Base-by-base conservation (phyloP, 1,140 invertebrate species). In the Brachionus manjavacas region DNA sequence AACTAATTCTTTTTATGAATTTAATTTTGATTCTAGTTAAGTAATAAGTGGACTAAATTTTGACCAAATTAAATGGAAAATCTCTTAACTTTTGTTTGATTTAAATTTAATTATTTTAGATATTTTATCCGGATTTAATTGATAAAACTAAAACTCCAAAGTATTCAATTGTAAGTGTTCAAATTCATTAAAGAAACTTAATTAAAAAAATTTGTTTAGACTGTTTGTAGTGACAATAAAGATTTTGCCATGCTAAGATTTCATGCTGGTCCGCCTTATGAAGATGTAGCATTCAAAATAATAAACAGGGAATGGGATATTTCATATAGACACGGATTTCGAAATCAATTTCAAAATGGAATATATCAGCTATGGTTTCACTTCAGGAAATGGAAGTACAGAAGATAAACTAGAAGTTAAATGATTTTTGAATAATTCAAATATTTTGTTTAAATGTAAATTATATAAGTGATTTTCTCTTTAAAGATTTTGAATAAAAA, bases 321-420 rank as follows among this genome's bases (percentile, higher is more conserved):
- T 90, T 98, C 96, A 0, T 97, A 99, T 89, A 99, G 98, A 90
- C 91, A 96, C 84, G 97, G 97, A 35, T 99, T 98, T 90, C 92
- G 96, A 68, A 98, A 97, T 90, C 97, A 99, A 89, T 99, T 99
- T 90, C 95, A 98, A 87, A 99, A 99, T 89, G 98, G 99, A 88
- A 99, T 99, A 86, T 98, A 99, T 88, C 97, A 99, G 88, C 90
- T 99, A 11, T 99, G 97, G 96, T 99, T 99, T 90, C 96, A 98
- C 88, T 99, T 99, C 89, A 99, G 99, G 89, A 91, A 96, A 86
- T 99, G 98, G 88, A 91, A 97, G 85, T 99, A 99, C 89, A 91
- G 97, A 80, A 92, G 97, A 91, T 99, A 92, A 92, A 84, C 31
- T 25, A 6, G 12, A 16, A 35, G 68, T 31, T 31, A 31, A 1